These are phyloP conservation scores for Tragelaphus imberbis DNA, from an alignment of 2,113 vertebrate genomes.

Conservation along the genomic window DNA sequence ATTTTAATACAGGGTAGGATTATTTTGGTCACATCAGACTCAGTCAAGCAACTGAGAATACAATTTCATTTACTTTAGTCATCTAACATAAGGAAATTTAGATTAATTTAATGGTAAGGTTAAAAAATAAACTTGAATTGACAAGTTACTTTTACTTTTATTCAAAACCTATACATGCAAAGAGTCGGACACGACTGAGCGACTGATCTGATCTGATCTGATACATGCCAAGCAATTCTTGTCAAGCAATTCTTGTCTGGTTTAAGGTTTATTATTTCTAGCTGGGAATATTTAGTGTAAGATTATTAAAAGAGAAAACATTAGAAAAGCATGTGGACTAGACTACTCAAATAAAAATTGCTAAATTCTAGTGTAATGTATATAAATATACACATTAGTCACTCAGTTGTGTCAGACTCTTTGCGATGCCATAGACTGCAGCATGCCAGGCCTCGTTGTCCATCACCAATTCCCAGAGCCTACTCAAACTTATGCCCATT, in stretches of 20 bases:
- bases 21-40: neutral
- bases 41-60: neutral
- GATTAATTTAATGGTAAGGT: neutral
- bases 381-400: neutral
- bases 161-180: neutral
- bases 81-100: neutral
- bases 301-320: neutral
- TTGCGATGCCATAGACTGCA: neutral
- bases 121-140: neutral
- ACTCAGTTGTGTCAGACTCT: neutral
- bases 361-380: neutral
- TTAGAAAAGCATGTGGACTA: neutral
- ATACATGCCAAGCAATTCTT: neutral
- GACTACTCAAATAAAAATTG: neutral
- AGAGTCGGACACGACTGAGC: no score
- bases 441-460: accelerated
- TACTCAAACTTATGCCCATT: neutral
- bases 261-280: neutral
- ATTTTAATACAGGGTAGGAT: neutral
- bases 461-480: neutral
- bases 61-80: neutral
- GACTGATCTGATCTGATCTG: no score
- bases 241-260: neutral
- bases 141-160: constrained; percentile 17
- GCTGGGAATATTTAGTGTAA: neutral